Evolutionary conservation across 1,140 invertebrate genomes (phyloP), one percentile per base, ranked within the genome.

Genomic region (Augochlora pura): DNA sequence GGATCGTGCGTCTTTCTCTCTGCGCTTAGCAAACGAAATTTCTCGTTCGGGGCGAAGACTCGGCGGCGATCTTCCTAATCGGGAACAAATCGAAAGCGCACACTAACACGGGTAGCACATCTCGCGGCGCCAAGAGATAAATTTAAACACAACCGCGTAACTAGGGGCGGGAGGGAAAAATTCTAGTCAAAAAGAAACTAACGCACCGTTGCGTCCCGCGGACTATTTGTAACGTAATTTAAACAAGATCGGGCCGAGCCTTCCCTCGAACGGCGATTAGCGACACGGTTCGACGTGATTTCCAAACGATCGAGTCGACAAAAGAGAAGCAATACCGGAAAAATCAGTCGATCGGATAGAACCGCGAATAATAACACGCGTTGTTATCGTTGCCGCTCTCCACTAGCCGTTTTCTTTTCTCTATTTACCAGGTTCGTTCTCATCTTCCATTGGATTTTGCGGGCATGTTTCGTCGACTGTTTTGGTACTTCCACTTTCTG

Each of bases 401-500:
- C 49, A n/a, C n/a, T 16, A 5, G 12, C 12, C 12, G 14, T 39
- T n/a, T 80, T 73, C 52, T 25, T 27, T 54, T 76, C 21, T 72
- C 57, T 32, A 4, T 32, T 32, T 32, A 32, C 32, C 32, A 4
- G 32, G 32, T 32, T 32, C 32, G 32, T 59, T 54, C 46, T 27
- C 62, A 73, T 74, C 80, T 86, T 86, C 74, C 84, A 83, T 62
- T 71, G 57, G 63, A 83, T 32, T 83, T 75, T 25, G 57, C 21
- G 60, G 16, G 14, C n/a, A 66, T 57, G 70, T 49, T 74, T 67
- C 42, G 23, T 62, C 10, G 67, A 70, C 73, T 12, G n/a, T 46
- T 14, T 66, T 42, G 38, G 70, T 85, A 91, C 88, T 92, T 91
- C 88, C 89, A 90, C 66, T 46, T 14, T n/a, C n/a, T 88, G 87